These are phyloP conservation scores for Leptodactylus fallax DNA, from an alignment of 2,797 vertebrate genomes.

Conservation along the genomic window DNA sequence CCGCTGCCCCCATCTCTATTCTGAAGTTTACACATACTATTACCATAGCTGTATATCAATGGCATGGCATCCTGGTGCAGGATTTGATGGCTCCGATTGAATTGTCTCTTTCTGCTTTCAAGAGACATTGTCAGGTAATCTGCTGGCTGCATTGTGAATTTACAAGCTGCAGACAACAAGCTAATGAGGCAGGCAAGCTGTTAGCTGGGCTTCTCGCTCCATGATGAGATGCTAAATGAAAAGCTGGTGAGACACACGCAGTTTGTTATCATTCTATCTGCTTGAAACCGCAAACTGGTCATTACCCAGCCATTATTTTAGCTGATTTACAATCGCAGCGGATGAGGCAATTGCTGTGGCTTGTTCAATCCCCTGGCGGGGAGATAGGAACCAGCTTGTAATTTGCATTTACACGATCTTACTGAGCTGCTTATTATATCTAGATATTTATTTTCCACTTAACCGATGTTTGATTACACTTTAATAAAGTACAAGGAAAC, in stretches of 20 bases:
- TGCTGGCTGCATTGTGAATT: slow-evolving; percentile 86
- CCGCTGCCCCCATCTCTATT: slow-evolving; percentile 69
- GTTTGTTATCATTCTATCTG: slow-evolving; percentile 99
- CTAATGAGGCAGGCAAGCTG: slow-evolving; percentile 98
- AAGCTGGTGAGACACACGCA: slow-evolving; percentile 88
- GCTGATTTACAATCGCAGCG: slow-evolving; percentile 92
- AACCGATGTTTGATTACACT: slow-evolving; percentile 97
- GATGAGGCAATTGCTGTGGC: slow-evolving; percentile 87
- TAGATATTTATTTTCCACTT: slow-evolving; percentile 99
- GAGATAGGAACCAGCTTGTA: slow-evolving; percentile 93
- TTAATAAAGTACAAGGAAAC: slow-evolving; percentile 92
- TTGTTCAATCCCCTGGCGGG: slow-evolving; percentile 88
- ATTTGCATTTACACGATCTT: slow-evolving; percentile 99
- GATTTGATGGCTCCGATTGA: slow-evolving; percentile 85
- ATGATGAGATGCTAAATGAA: slow-evolving; percentile 98
- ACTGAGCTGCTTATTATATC: slow-evolving; percentile 98
- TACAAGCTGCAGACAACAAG: slow-evolving; percentile 92
- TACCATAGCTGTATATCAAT: slow-evolving; percentile 81
- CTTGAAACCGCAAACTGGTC: slow-evolving; percentile 95
- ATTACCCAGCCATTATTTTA: slow-evolving; percentile 97
- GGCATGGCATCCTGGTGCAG: slow-evolving; percentile 75
- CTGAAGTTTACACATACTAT: slow-evolving; percentile 83
- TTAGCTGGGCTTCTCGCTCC: slow-evolving; percentile 84
- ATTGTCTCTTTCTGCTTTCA: slow-evolving; percentile 86
- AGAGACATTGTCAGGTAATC: slow-evolving; percentile 93